These are phyloP conservation scores for Bovichtus diacanthus DNA, from an alignment of 2,797 vertebrate species.

Conservation along the genomic window DNA sequence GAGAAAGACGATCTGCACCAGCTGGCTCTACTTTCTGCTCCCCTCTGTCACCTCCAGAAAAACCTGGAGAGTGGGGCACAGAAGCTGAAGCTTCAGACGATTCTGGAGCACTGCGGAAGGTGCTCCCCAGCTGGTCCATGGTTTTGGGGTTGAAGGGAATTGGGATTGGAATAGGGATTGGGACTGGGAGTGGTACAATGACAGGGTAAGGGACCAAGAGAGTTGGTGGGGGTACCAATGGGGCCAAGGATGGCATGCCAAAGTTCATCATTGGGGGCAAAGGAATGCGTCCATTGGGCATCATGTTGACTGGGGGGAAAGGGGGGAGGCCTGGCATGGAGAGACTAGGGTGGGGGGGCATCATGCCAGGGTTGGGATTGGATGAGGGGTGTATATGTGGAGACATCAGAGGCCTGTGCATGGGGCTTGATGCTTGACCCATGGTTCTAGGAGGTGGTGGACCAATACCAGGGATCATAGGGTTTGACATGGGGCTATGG, in stretches of 20 bases:
- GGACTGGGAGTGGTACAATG: slow-evolving; percentile 96
- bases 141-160: slow-evolving; percentile 92
- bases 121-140: slow-evolving; percentile 90
- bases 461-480: slow-evolving; percentile 95
- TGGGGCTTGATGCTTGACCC: slow-evolving; percentile 92
- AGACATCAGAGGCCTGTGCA: slow-evolving; percentile 95
- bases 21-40: slow-evolving; percentile 89
- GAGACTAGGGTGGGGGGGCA: slow-evolving; percentile 90
- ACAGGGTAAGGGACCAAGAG: slow-evolving; percentile 98
- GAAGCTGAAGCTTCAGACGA: slow-evolving; percentile 86
- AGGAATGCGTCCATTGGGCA: slow-evolving; percentile 94
- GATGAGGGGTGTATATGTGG: slow-evolving; percentile 93
- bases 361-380: slow-evolving; percentile 90
- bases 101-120: slow-evolving; percentile 88
- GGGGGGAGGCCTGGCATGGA: slow-evolving; percentile 90
- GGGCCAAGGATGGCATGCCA: slow-evolving; percentile 96
- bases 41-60: slow-evolving; percentile 79
- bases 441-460: slow-evolving; percentile 89
- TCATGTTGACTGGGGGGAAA: slow-evolving; percentile 95
- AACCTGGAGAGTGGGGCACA: slow-evolving; percentile 83
- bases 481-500: slow-evolving; percentile 94
- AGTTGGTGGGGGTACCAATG: slow-evolving; percentile 96
- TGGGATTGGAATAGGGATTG: slow-evolving; percentile 97
- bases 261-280: slow-evolving; percentile 98
- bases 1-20: slow-evolving; percentile 86